Conservation (phyloP, 2,113 vertebrate genomes). For the Channa argus region DNA sequence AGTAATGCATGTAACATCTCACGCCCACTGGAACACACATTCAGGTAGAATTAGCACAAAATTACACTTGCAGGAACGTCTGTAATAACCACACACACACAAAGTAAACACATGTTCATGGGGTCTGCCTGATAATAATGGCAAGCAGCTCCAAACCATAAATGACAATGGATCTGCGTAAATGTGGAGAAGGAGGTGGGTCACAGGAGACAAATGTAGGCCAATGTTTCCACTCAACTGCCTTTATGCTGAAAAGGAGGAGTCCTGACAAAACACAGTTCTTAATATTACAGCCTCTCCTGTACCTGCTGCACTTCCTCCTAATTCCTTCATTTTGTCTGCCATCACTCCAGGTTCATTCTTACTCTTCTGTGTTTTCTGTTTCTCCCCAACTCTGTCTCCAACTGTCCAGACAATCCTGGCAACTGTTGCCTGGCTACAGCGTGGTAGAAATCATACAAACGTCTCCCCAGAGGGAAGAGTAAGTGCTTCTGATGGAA, state of each 20-base stretch:
- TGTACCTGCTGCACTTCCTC: slow-evolving; percentile 12
- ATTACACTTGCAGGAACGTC: slow-evolving; percentile 23
- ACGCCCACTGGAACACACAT: slow-evolving; percentile 20
- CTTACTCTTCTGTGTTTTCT: neutral
- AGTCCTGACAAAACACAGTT: slow-evolving; percentile 24
- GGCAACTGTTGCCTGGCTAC: slow-evolving; percentile 84
- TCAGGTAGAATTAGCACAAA: slow-evolving; percentile 33
- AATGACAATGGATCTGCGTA: slow-evolving; percentile 34
- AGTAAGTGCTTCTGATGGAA: slow-evolving; percentile 78
- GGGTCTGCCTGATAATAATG: slow-evolving; percentile 37
- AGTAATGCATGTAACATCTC: slow-evolving; percentile 47
- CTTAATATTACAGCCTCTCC: slow-evolving; percentile 7
- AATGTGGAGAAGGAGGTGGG: slow-evolving; percentile 16
- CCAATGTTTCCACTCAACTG: slow-evolving; percentile 82
- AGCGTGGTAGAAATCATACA: slow-evolving; percentile 63
- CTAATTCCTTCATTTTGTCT: slow-evolving; percentile 6
- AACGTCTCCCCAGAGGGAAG: slow-evolving; percentile 63
- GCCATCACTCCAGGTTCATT: neutral
- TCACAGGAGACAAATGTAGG: slow-evolving; percentile 68
- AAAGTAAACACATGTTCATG: slow-evolving; percentile 4
- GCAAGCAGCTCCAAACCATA: slow-evolving; percentile 13
- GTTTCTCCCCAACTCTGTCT: slow-evolving; percentile 17
- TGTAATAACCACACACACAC: slow-evolving; percentile 7
- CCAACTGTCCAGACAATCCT: slow-evolving; percentile 51
- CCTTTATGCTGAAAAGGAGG: slow-evolving; percentile 59